These are phyloP conservation scores for Cynodonichthys magdalenae DNA, from an alignment of 2,797 vertebrate species.

Conservation along the genomic window DNA sequence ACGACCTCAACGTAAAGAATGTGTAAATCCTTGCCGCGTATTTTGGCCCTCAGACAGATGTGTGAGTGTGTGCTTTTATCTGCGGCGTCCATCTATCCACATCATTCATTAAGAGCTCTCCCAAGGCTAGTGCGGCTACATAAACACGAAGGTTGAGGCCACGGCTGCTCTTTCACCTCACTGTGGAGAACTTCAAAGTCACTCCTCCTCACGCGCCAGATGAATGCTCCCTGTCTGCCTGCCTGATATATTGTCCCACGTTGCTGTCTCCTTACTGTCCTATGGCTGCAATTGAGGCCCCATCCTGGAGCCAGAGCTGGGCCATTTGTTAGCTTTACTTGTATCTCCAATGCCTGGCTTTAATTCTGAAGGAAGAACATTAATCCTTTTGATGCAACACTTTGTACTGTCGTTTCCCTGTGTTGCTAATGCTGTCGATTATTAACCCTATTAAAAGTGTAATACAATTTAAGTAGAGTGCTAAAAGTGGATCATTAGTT, in stretches of 20 bases:
- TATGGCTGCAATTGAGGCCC: conserved; percentile 57
- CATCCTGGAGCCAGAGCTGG: conserved; percentile 56
- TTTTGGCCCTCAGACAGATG: conserved; percentile 61
- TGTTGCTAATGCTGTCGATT: conserved; percentile 76
- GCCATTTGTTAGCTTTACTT: conserved; percentile 79
- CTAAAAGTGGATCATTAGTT: conserved; percentile 80
- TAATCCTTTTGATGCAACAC: conserved; percentile 81
- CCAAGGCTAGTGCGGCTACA: conserved; percentile 73
- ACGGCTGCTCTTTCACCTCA: conserved; percentile 80
- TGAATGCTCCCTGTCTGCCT: conserved; percentile 73
- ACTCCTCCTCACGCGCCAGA: conserved; percentile 72
- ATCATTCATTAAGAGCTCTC: conserved; percentile 81
- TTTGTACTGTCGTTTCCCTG: conserved; percentile 68
- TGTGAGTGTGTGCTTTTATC: conserved; percentile 66
- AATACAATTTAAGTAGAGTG: conserved; percentile 76
- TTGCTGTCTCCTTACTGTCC: conserved; percentile 65
- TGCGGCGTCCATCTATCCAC: conserved; percentile 68
- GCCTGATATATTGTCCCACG: conserved; percentile 75
- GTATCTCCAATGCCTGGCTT: conserved; percentile 71
- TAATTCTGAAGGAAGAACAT: conserved; percentile 73
- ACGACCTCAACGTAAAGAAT: conserved; percentile 39
- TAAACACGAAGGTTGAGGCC: conserved; percentile 81
- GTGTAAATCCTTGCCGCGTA: conserved; percentile 51
- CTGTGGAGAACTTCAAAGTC: conserved; percentile 81
- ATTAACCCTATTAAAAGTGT: conserved; percentile 82